Evolutionary conservation across 2,888 invertebrate species (phyloP).

Genomic region (Troides helena): DNA sequence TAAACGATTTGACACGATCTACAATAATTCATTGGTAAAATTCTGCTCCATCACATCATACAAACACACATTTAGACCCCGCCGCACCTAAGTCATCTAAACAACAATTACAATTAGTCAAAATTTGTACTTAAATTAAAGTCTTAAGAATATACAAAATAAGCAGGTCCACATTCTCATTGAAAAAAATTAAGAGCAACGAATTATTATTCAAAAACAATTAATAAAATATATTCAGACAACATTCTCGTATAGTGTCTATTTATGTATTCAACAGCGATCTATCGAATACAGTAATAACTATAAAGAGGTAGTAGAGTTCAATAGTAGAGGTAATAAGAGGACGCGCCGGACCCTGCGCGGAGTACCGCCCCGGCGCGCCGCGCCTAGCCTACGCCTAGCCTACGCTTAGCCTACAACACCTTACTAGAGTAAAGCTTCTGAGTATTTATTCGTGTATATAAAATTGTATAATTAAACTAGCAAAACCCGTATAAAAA

Average conservation of each 20-base stretch:
- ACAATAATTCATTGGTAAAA: constrained; percentile 55
- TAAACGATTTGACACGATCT: constrained; percentile 58
- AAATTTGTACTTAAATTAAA: constrained; percentile 80
- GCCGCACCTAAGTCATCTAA: constrained; percentile 65
- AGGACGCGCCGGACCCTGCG: constrained; percentile 72
- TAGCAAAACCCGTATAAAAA: constrained; percentile 81
- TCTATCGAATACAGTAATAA: constrained; percentile 67
- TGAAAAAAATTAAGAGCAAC: constrained; percentile 62
- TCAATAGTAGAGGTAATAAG: constrained; percentile 64
- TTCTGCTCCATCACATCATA: constrained; percentile 43
- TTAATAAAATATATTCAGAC: constrained; percentile 76
- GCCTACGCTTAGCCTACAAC: constrained; percentile 62
- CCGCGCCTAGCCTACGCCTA: constrained; percentile 52
- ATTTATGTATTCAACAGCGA: constrained; percentile 67
- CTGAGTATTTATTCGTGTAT: constrained; percentile 79
- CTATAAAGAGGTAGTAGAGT: constrained; percentile 79
- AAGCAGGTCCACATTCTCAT: constrained; percentile 54
- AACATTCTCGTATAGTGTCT: constrained; percentile 72
- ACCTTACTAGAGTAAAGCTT: constrained; percentile 80
- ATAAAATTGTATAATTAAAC: constrained; percentile 80
- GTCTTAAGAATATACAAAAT: constrained; percentile 54
- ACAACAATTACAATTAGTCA: constrained; percentile 77
- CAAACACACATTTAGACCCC: constrained; percentile 56
- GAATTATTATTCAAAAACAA: constrained; percentile 67
- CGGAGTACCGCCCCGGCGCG: constrained; percentile 69